phyloP scores from a whole-genome alignment of 2,797 vertebrate genomes.

The Cygnus olor region DNA sequence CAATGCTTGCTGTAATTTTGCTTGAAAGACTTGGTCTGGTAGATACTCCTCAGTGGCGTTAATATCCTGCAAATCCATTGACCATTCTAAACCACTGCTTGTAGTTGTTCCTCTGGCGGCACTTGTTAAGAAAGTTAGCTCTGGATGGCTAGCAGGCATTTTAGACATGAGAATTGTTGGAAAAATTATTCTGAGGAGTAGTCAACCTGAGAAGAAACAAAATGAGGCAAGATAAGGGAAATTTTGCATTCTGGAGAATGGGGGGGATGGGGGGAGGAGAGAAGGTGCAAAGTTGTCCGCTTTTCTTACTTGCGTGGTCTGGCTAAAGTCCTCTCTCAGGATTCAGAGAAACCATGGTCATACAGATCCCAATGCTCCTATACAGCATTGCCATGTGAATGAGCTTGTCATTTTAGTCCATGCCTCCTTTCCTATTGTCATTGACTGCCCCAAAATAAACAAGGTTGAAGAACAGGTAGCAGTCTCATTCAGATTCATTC shows the following conservation, averaged over 20 bases:
- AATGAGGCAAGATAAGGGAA: not conserved
- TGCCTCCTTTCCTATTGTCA: not conserved
- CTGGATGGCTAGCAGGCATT: not conserved
- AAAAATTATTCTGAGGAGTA: not conserved
- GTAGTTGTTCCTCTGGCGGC: not conserved
- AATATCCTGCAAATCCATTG: not conserved
- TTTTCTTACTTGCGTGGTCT: not conserved
- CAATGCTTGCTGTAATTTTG: not conserved
- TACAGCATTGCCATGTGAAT: fast-evolving
- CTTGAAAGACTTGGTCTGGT: not conserved
- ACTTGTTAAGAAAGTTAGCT: not conserved
- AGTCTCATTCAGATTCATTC: not conserved
- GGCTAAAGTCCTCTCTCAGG: not conserved
- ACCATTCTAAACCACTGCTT: not conserved
- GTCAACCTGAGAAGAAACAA: not conserved
- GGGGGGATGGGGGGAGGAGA: fast-evolving
- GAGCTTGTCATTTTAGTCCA: not conserved
- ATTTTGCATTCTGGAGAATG: not conserved
- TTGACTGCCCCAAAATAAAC: not conserved
- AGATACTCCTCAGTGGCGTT: not conserved
- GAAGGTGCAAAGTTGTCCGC: not conserved
- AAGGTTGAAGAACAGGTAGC: not conserved
- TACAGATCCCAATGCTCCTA: not conserved
- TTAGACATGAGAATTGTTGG: not conserved
- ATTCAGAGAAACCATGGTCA: not conserved